Base-by-base conservation (phyloP, 2,797 vertebrate genomes). In the Podarcis lilfordi region DNA sequence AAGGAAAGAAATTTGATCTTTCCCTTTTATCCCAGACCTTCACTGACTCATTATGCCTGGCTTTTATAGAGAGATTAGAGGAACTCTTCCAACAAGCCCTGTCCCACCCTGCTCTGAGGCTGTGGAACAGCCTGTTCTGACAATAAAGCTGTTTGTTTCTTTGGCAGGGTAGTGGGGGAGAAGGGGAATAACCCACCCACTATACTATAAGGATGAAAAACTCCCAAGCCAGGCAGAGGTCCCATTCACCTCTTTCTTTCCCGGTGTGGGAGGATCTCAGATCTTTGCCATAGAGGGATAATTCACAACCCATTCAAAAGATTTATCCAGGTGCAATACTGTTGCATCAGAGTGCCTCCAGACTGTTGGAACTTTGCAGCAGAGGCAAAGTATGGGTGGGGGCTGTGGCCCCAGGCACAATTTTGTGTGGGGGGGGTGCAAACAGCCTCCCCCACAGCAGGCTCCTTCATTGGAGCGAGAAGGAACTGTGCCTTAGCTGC, bases 1-100 rank as follows among this genome's bases (percentile, higher is more conserved):
- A 88, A 92, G 86, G 64, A 45, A 78, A 86, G 91, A 88, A 90
- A 90, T 76, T 8, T 66, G 86, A 88, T 81, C 89, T 84, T 82
- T 71, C 13, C 69, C 86, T 90, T 88, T 92, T 83, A 81, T 88
- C 76, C 89, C 35, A 50, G 80, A 61, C 76, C 50, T 88, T 83
- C 69, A 23, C 86, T 88, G 91, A 88, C 84, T 92, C 91, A 86
- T 68, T 59, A 21, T 43, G 32, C 69, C 25, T 1, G n/a, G 40
- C 64, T 85, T 87, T 89, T 82, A 80, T 77, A 5, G 40, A 64
- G 68, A 69, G 68, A 64, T 29, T 84, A 80, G 85, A 77, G 83
- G 37, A 79, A 71, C 45, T 68, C 78, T 80, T 75, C 77, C 40
- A 2, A 55, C 50, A 15, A 55, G 29, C 40, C 3, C 77, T 2